Evolutionary conservation across 1,140 invertebrate species (phyloP).

Genomic region (Mizuhopecten yessoensis): DNA sequence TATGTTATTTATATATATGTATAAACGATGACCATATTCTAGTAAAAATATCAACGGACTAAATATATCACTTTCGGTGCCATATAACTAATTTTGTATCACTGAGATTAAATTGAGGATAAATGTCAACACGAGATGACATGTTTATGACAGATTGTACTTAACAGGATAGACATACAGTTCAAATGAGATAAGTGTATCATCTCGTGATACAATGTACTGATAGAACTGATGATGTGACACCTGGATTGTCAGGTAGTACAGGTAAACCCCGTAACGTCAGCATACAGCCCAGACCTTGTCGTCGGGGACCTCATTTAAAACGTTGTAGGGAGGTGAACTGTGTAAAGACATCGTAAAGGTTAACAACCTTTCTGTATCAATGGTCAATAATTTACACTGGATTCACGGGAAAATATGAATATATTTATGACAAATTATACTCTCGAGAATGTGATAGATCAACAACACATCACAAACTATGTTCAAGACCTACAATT

Average conservation of each 20-base stretch:
- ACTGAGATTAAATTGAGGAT: neutral
- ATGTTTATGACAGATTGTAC: constrained; percentile 34
- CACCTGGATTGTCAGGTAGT: neutral
- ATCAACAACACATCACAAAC: no score
- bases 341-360: no score
- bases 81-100: neutral
- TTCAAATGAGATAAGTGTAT: neutral
- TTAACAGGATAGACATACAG: neutral
- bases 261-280: neutral
- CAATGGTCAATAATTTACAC: neutral
- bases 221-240: neutral
- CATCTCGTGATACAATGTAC: neutral
- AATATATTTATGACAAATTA: no score
- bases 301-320: neutral
- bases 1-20: neutral
- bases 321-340: neutral
- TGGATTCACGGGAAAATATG: no score
- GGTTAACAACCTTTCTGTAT: neutral
- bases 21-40: neutral
- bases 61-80: neutral
- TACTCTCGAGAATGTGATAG: no score
- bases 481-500: no score
- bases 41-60: neutral
- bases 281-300: neutral
- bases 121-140: neutral